phyloP scores from a whole-genome alignment of 2,888 invertebrate species.

The Anagyrus pseudococci region DNA sequence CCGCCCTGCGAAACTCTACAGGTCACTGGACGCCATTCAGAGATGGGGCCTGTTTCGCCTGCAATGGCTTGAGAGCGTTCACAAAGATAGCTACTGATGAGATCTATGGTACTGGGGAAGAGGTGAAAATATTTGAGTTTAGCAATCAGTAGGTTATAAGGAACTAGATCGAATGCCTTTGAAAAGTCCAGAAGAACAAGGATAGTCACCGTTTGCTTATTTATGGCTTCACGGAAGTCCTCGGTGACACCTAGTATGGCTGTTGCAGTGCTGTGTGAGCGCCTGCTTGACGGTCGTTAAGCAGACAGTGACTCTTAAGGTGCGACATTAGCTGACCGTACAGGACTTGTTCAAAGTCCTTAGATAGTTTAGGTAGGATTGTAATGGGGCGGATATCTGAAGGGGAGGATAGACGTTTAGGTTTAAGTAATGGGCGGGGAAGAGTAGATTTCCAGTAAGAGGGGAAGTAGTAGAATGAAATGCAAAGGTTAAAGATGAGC shows the following conservation, averaged over 20 bases:
- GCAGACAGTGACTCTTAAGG: background rate
- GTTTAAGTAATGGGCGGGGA: too few relatives aligned
- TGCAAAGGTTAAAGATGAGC: too few relatives aligned
- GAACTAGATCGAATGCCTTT: background rate
- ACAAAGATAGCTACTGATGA: too few relatives aligned
- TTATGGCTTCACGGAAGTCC: slow-evolving; percentile 35
- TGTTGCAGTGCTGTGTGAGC: background rate
- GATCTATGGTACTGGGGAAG: background rate
- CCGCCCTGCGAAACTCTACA: background rate
- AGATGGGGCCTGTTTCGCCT: background rate
- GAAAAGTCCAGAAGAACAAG: background rate
- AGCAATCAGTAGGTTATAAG: slow-evolving; percentile 6
- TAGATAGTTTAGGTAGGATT: too few relatives aligned
- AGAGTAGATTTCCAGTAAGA: too few relatives aligned
- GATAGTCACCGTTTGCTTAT: background rate
- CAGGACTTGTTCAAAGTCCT: background rate
- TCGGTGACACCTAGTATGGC: background rate
- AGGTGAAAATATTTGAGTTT: background rate
- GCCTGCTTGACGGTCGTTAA: background rate
- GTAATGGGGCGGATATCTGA: background rate
- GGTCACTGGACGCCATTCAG: background rate
- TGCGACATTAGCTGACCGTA: background rate
- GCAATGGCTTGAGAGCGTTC: background rate
- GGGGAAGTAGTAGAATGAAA: too few relatives aligned
- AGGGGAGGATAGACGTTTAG: too few relatives aligned